phyloP scores from a whole-genome alignment of 2,797 vertebrate species.

The Atherinosoma microstoma region DNA sequence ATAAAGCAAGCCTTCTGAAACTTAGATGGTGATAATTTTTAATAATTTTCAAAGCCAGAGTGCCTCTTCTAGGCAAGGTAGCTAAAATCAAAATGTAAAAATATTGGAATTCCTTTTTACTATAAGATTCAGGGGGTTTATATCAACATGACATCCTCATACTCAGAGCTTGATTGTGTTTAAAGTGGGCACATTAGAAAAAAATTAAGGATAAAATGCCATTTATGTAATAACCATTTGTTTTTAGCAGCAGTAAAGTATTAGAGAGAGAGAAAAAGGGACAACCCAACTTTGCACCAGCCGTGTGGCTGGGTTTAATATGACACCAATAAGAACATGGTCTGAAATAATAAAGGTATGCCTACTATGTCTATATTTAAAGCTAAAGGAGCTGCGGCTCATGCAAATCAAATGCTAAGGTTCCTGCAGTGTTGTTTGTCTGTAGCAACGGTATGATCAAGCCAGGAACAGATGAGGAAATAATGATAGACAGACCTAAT shows the following conservation, averaged over 20 bases:
- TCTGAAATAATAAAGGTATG: conserved; percentile 79
- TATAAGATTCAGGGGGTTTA: background rate
- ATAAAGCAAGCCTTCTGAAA: background rate
- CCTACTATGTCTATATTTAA: conserved; percentile 80
- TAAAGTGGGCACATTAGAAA: background rate
- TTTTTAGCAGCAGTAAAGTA: background rate
- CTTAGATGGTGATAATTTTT: background rate
- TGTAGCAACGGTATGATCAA: conserved; percentile 50
- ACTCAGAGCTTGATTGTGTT: background rate
- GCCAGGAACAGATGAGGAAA: conserved; percentile 67
- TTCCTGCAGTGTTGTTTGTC: conserved; percentile 59
- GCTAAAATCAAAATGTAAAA: background rate
- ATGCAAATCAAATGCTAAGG: conserved; percentile 63
- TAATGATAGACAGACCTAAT: conserved; percentile 76
- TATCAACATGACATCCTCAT: background rate
- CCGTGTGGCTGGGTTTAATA: conserved; percentile 65
- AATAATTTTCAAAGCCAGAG: no score
- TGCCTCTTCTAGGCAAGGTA: background rate
- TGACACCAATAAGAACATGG: conserved; percentile 73
- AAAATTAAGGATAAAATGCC: background rate
- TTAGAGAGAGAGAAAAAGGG: background rate
- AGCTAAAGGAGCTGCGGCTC: conserved; percentile 65
- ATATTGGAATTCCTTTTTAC: background rate
- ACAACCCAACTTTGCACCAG: conserved; percentile 24
- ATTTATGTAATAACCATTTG: background rate